Conservation (phyloP, 2,888 invertebrate species). For the Philopedon plagiatum region DNA sequence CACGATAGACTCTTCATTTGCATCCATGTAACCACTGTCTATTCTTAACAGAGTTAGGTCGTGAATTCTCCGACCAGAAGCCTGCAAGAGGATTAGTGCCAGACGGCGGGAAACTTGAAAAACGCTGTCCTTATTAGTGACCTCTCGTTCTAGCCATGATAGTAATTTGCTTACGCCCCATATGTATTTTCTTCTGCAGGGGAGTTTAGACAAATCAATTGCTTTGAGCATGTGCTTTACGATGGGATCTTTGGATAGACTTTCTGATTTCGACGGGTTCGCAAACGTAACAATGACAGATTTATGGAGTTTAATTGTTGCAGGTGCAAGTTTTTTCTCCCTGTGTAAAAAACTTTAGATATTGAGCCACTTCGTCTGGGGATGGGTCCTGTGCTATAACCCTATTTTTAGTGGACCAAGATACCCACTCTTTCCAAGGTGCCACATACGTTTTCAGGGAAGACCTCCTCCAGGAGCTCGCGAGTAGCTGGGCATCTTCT, state of each 20-base stretch:
- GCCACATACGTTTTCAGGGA: slow-evolving; percentile 31
- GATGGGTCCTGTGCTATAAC: neutral
- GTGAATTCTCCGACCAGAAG: slow-evolving; percentile 33
- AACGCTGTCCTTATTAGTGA: neutral
- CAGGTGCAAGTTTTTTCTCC: slow-evolving; percentile 20
- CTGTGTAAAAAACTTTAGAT: slow-evolving; percentile 30
- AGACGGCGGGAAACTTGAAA: slow-evolving; percentile 33
- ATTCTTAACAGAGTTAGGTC: slow-evolving; percentile 35
- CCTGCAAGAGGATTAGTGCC: slow-evolving; percentile 29
- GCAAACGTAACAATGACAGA: slow-evolving; percentile 37
- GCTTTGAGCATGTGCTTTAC: slow-evolving; percentile 49
- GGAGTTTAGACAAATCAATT: slow-evolving; percentile 37
- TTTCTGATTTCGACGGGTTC: slow-evolving; percentile 14
- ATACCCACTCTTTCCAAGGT: slow-evolving; percentile 35
- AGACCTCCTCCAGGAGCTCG: slow-evolving; percentile 31
- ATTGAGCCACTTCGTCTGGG: neutral
- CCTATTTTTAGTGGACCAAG: neutral
- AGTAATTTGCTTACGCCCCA: slow-evolving; percentile 32
- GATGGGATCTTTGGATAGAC: slow-evolving; percentile 29
- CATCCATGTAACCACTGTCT: neutral
- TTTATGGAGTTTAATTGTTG: slow-evolving; percentile 39
- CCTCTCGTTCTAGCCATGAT: slow-evolving; percentile 11
- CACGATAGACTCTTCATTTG: slow-evolving; percentile 30
- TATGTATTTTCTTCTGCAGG: slow-evolving; percentile 22
- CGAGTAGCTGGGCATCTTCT: slow-evolving; percentile 26